Base-by-base conservation (phyloP, 92 coral and sea anemone genomes). In the Metridium senile region DNA sequence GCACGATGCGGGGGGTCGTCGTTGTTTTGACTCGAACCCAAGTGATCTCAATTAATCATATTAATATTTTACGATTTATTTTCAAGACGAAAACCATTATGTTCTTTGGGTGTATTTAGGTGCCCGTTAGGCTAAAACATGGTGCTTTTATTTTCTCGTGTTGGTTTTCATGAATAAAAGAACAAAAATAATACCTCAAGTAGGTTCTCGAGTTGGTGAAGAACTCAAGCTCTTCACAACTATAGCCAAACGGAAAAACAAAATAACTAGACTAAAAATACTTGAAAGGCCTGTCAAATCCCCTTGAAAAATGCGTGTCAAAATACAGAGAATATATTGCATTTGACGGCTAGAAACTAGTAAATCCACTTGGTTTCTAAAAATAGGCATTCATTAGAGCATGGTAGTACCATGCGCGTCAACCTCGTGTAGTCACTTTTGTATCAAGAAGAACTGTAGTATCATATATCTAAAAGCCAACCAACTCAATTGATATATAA, bases 21-120 rank as follows among this genome's bases (percentile, higher is more conserved):
- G 69, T 13, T 63, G 45, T 63, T 63, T 28, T 63, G 69, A 23
- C 69, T 63, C 27, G 28, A 39, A 39, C 7, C 23, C 9, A 28
- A 63, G 45, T 63, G 69, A 63, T 20, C n/a, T 30, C 69, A 63
- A 63, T 63, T 63, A 63, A 63, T 63, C 66, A 30, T 2, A 63
- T 63, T 63, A 63, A 63, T 63, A 63, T 63, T 63, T 28, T 19
- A 63, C 69, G 27, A 63, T 63, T n/a, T 16, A 63, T 31, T n/a
- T n/a, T 63, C 22, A 23, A 23, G 31, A 39, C 27, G 19, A 31
- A 63, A 63, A 63, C 27, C 43, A 63, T 63, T 63, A 31, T 20
- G 19, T 30, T 63, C 39, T 63, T 63, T 28, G 6, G 45, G 3
- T 13, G 2, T 63, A 13, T 18, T 26, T 61, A 23, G 31, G 31